Evolutionary conservation across 2,113 vertebrate species (phyloP).

Genomic region (Thinocorus orbignyianus): DNA sequence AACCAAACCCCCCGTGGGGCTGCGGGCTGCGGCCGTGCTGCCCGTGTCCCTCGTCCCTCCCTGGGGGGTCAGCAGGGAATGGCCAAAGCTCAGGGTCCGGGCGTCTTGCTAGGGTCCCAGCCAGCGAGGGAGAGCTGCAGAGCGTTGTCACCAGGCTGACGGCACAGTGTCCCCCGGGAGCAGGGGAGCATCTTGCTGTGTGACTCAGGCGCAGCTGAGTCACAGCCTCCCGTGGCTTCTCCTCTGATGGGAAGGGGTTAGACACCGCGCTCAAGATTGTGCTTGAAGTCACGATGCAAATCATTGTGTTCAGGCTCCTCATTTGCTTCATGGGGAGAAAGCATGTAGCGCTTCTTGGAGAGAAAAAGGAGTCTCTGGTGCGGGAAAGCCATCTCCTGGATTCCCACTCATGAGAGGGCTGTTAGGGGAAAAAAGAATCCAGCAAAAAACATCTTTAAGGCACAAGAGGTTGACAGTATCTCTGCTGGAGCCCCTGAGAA

Average conservation of each 20-base stretch:
- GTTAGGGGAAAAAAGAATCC: background rate
- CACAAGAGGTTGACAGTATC: background rate
- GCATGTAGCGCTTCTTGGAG: background rate
- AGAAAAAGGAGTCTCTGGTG: background rate
- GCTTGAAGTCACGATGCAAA: background rate
- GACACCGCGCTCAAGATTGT: accelerated
- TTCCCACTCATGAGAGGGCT: accelerated
- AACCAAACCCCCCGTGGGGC: accelerated
- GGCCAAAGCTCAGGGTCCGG: background rate
- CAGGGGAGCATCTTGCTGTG: background rate
- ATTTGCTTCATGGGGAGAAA: background rate
- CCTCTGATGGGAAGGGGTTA: background rate
- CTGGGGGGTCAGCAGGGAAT: accelerated
- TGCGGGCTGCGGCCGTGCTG: accelerated
- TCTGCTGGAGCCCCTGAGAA: background rate
- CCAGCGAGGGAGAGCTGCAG: accelerated
- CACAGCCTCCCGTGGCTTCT: background rate
- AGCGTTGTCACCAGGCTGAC: background rate
- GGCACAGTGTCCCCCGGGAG: background rate
- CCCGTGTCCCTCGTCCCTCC: background rate
- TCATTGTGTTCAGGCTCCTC: background rate
- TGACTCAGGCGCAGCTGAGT: conserved; percentile 4
- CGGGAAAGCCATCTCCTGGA: background rate
- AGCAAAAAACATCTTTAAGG: background rate
- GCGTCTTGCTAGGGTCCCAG: accelerated